phyloP scores from a whole-genome alignment of 1,140 invertebrate species.

The Drosophila ogumai region DNA sequence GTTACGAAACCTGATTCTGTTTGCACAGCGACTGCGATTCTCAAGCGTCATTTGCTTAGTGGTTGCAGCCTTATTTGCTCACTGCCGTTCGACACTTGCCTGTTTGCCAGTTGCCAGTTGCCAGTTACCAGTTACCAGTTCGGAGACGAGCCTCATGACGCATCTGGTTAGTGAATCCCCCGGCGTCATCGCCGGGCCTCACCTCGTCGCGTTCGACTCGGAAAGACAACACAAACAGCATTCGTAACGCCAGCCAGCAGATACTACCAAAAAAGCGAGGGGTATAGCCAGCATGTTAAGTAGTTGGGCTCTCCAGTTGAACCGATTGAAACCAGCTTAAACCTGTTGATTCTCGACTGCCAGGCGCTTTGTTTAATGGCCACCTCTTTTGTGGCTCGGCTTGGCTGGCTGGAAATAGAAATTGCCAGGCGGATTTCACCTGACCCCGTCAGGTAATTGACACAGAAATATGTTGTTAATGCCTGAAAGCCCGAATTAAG shows the following conservation, averaged over 20 bases:
- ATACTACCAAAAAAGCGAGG: slow-evolving; percentile 30
- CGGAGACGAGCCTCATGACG: slow-evolving; percentile 50
- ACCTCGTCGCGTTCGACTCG: slow-evolving; percentile 35
- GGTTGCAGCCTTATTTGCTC: slow-evolving; percentile 58
- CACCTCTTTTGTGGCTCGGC: slow-evolving; percentile 1
- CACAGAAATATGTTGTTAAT: slow-evolving; percentile 12
- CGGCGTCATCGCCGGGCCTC: slow-evolving; percentile 58
- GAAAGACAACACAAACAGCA: slow-evolving; percentile 40
- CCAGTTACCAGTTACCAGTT: slow-evolving; percentile 38
- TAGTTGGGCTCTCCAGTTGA: slow-evolving; percentile 34
- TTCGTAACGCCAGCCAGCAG: slow-evolving; percentile 8
- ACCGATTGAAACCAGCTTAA: slow-evolving; percentile 68
- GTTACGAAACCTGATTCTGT: slow-evolving; percentile 61
- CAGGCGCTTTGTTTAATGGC: slow-evolving; percentile 32
- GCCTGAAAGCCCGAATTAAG: slow-evolving; percentile 16
- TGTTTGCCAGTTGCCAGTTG: slow-evolving; percentile 13
- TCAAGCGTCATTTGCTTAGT: slow-evolving; percentile 26
- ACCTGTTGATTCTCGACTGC: slow-evolving; percentile 54
- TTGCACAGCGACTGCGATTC: slow-evolving; percentile 18
- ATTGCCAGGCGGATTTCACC: slow-evolving; percentile 33
- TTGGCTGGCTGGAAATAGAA: slow-evolving; percentile 7
- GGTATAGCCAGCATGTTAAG: slow-evolving; percentile 41
- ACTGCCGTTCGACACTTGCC: slow-evolving; percentile 23
- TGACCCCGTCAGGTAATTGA: slow-evolving; percentile 26
- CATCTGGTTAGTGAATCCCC: slow-evolving; percentile 65